Evolutionary conservation across 2,888 invertebrate genomes (phyloP).

Genomic region (Cosmia trapezina): DNA sequence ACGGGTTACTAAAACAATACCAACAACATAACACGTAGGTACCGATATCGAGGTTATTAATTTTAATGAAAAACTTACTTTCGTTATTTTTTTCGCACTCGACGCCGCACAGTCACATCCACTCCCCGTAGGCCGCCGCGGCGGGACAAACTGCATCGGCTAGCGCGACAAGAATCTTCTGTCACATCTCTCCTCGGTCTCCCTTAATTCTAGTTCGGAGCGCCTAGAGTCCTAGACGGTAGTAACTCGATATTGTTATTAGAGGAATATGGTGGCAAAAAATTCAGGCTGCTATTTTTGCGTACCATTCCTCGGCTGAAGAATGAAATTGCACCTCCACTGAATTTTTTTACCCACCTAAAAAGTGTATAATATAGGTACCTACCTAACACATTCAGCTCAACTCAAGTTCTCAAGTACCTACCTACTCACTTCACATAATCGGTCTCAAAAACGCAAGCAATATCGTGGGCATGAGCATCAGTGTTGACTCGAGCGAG

Average conservation of each 20-base stretch:
- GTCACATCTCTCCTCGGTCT: not conserved
- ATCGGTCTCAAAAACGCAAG: slow-evolving; percentile 44
- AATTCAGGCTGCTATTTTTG: not conserved
- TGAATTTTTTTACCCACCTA: not conserved
- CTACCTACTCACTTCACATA: slow-evolving; percentile 16
- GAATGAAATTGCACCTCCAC: not conserved
- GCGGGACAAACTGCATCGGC: not conserved
- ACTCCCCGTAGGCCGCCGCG: not conserved
- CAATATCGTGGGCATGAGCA: slow-evolving; percentile 45
- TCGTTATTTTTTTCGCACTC: not conserved
- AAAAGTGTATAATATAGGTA: not conserved
- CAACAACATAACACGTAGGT: no score
- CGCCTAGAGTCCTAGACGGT: not conserved
- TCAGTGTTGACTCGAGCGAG: slow-evolving; percentile 67
- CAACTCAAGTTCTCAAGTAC: slow-evolving; percentile 2
- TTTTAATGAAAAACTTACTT: no score
- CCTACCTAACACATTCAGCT: slow-evolving; percentile 5
- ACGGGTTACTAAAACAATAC: no score
- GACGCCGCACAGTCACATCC: not conserved
- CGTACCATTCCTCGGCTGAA: not conserved
- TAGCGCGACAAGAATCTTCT: no score
- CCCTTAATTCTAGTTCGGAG: not conserved
- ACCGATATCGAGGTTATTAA: no score
- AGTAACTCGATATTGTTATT: not conserved
- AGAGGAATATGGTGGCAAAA: not conserved